Percentiles rank a stretch among this genome's conserved stretches.
These are phyloP conservation scores for Ctenochaetus hawaiiensis DNA, from an alignment of 2,797 vertebrate genomes.

Conservation along the genomic window DNA sequence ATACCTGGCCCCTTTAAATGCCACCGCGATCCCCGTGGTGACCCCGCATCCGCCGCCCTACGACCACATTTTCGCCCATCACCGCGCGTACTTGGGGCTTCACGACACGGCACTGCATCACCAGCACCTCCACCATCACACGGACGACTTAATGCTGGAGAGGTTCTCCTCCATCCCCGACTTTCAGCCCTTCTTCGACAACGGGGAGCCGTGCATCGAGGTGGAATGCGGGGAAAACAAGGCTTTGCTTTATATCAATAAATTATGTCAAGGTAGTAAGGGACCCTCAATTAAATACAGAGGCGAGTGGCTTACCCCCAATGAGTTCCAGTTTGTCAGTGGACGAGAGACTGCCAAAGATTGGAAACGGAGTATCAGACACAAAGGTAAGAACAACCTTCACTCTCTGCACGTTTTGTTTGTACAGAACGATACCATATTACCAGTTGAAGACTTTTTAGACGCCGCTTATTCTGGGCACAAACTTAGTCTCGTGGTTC, in stretches of 20 bases:
- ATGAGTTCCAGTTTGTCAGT: conserved; percentile 99
- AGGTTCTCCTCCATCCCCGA: conserved; percentile 94
- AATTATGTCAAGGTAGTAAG: conserved; percentile 98
- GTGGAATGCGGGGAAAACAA: conserved; percentile 99
- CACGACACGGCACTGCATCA: conserved; percentile 88
- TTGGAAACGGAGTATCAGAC: conserved; percentile 98
- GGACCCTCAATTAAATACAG: conserved; percentile 98
- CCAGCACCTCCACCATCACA: conserved; percentile 89
- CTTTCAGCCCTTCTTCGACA: conserved; percentile 97
- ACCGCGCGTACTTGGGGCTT: conserved; percentile 92
- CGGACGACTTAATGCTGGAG: conserved; percentile 94
- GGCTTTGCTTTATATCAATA: conserved; percentile 96
- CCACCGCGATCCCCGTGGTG: conserved; percentile 91
- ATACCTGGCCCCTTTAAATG: conserved; percentile 93
- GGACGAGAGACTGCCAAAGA: conserved; percentile 98
- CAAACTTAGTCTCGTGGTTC: conserved; percentile 58
- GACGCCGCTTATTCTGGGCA: conserved; percentile 33
- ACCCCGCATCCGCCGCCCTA: conserved; percentile 92
- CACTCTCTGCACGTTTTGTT: conserved; percentile 13
- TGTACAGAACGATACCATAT: conserved; percentile 6
- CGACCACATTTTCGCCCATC: conserved; percentile 92
- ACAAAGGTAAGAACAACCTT: conserved; percentile 91
- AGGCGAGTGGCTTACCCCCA: conserved; percentile 98
- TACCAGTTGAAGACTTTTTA: conserved; percentile 34
- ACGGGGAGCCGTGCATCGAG: conserved; percentile 97